phyloP scores from a whole-genome alignment of 2,113 vertebrate species.

The Aldabrachelys gigantea region DNA sequence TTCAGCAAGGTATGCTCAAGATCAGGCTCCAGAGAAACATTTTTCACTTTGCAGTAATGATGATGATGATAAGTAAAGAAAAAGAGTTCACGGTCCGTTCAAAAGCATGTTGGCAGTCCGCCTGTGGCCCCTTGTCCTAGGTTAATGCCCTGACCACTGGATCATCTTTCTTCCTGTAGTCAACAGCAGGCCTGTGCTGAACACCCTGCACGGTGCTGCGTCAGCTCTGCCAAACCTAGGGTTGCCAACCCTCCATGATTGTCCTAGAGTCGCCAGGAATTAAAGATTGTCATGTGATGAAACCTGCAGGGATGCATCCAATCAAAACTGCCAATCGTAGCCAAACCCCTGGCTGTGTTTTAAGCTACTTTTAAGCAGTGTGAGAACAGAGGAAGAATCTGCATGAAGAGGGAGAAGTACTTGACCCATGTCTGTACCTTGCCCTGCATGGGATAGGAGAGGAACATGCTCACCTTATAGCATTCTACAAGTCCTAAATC shows the following conservation, averaged over 20 bases:
- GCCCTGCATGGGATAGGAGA: neutral
- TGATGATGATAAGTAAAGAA: too few species aligned
- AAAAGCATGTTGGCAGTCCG: too few species aligned
- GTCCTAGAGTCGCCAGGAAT: too few species aligned
- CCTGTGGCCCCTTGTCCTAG: neutral
- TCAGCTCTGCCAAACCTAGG: neutral
- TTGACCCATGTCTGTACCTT: neutral
- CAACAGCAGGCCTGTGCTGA: neutral
- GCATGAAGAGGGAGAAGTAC: neutral
- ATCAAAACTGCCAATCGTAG: too few species aligned
- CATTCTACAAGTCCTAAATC: neutral
- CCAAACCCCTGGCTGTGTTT: fast-evolving
- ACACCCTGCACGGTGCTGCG: fast-evolving
- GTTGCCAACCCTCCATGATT: too few species aligned
- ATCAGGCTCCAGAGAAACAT: too few species aligned
- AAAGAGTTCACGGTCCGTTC: too few species aligned
- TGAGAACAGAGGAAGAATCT: neutral
- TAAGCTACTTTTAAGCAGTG: neutral
- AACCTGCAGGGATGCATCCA: too few species aligned
- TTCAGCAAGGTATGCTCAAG: too few species aligned
- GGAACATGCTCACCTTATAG: neutral
- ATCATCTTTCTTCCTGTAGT: fast-evolving
- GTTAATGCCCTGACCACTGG: neutral
- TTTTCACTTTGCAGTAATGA: too few species aligned
- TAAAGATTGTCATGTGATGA: too few species aligned